A percentile compares a stretch with the other conserved stretches of the same genome.
phyloP scores from a whole-genome alignment of 2,797 vertebrate species.

The Sciurus carolinensis region DNA sequence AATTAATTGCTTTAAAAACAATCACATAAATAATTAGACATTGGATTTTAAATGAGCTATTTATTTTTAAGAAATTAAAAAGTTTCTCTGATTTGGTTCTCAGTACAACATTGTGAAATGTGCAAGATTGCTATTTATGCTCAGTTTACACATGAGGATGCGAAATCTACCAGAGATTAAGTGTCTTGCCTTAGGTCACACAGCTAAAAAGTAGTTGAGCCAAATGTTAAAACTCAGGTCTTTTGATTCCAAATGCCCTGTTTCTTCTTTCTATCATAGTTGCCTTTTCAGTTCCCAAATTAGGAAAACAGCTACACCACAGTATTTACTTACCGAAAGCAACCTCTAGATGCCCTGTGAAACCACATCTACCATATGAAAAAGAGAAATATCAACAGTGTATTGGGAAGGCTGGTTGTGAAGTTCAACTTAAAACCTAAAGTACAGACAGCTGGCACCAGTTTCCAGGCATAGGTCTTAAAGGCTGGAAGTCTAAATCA shows the following conservation, averaged over 20 bases:
- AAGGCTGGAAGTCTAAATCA: conserved; percentile 65
- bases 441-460: conserved; percentile 74
- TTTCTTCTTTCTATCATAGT: conserved; percentile 64
- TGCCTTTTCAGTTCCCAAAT: conserved; percentile 72
- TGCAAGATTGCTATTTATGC: neutral
- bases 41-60: conserved; percentile 1
- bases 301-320: conserved; percentile 65
- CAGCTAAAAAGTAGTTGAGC: conserved; percentile 46
- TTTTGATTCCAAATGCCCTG: conserved; percentile 50
- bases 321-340: conserved; percentile 75
- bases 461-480: conserved; percentile 58
- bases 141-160: neutral
- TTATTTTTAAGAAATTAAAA: conserved; percentile 43
- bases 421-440: conserved; percentile 78
- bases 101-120: conserved; percentile 12
- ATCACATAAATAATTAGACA: conserved; percentile 30
- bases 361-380: conserved; percentile 76
- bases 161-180: conserved; percentile 58
- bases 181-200: conserved; percentile 52
- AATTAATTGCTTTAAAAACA: conserved; percentile 38
- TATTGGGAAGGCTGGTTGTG: conserved; percentile 70
- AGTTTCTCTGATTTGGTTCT: conserved; percentile 19
- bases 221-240: conserved; percentile 67
- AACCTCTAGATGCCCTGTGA: conserved; percentile 74
- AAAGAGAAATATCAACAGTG: conserved; percentile 74